phyloP scores from a whole-genome alignment of 23 tunicate species.

The Trididemnum nubilum region DNA sequence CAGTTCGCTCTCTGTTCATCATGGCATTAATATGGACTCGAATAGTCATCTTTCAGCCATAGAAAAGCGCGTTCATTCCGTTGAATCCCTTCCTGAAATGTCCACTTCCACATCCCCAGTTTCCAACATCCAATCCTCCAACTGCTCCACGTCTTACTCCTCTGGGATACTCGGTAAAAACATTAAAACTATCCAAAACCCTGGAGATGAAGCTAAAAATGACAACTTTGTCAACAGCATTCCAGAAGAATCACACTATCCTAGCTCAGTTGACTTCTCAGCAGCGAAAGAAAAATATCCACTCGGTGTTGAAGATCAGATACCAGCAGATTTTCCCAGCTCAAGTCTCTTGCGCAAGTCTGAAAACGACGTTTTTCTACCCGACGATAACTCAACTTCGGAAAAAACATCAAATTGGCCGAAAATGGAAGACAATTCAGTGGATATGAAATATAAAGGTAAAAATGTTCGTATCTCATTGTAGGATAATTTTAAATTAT shows the following conservation, averaged over 20 bases:
- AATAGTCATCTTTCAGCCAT: neutral
- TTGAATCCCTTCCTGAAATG: constrained; percentile 32
- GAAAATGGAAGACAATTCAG: neutral
- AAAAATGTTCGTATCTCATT: no score
- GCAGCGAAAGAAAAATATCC: neutral
- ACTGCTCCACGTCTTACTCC: neutral
- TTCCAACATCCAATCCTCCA: neutral
- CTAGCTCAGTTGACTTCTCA: neutral
- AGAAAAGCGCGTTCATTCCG: constrained; percentile 33
- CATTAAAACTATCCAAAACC: neutral
- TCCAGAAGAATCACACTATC: neutral
- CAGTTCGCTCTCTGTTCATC: neutral
- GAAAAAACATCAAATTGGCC: neutral
- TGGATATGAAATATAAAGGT: constrained; percentile 1
- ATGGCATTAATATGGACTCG: neutral
- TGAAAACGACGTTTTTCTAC: constrained; percentile 14
- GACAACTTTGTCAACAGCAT: neutral
- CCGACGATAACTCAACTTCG: neutral
- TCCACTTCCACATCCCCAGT: constrained; percentile 21
- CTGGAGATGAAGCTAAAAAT: neutral
- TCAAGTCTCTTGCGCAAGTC: neutral
- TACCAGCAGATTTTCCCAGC: neutral
- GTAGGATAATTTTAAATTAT: no score
- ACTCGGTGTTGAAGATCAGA: neutral
- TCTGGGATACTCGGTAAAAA: neutral